A percentile compares a stretch with the other conserved stretches of the same genome.
phyloP scores from a whole-genome alignment of 2,797 vertebrate genomes.

The Triplophysa bombifrons region DNA sequence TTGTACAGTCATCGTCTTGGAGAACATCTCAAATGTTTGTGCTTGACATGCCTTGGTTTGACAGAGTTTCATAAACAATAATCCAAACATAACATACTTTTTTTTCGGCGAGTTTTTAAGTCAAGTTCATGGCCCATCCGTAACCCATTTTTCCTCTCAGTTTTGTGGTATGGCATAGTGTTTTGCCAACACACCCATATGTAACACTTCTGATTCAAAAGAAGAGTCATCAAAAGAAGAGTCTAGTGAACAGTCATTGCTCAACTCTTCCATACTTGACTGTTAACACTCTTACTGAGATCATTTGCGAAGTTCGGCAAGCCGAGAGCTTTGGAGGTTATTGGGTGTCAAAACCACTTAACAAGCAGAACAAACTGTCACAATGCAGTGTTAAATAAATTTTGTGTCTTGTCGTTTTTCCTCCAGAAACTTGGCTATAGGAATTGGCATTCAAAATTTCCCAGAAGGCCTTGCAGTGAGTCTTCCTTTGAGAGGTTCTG shows the following conservation, averaged over 20 bases:
- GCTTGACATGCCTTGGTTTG: background rate
- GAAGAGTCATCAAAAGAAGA: background rate
- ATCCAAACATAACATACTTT: conserved; percentile 31
- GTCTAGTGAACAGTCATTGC: conserved; percentile 1
- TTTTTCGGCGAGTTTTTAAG: background rate
- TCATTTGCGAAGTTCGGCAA: conserved; percentile 6
- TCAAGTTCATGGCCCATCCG: conserved; percentile 22
- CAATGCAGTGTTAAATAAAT: background rate
- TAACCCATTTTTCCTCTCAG: conserved; percentile 12
- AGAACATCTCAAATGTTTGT: conserved; percentile 1
- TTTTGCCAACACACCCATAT: conserved; percentile 19
- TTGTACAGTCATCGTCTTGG: background rate
- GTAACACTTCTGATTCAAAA: background rate
- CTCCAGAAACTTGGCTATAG: conserved; percentile 90
- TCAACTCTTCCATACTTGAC: background rate
- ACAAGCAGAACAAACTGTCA: conserved; percentile 5
- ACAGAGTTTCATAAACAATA: conserved; percentile 1
- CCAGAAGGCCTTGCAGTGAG: conserved; percentile 97
- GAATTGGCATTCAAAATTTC: conserved; percentile 97
- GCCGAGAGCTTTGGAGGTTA: conserved; percentile 7
- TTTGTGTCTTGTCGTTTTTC: conserved; percentile 29
- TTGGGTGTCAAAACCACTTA: conserved; percentile 3
- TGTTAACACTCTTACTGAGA: conserved; percentile 20
- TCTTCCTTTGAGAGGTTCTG: conserved; percentile 86
- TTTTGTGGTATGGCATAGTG: conserved; percentile 13